Base-by-base conservation (phyloP, 1,140 invertebrate genomes). In the Contarinia nasturtii region DNA sequence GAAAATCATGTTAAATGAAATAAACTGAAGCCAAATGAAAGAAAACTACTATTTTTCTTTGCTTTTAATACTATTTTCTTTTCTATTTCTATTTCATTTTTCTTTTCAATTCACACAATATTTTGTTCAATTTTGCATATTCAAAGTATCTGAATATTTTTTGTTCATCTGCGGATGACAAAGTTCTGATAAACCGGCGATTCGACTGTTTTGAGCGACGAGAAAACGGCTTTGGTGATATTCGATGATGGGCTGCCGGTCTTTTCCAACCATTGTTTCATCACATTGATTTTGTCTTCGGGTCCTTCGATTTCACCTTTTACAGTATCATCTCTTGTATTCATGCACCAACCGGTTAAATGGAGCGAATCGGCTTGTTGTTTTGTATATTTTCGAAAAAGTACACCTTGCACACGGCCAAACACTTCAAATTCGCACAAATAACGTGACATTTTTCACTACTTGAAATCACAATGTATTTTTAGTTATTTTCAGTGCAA, bases 271-370 rank as follows among this genome's bases (percentile, higher is more conserved):
- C 75, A 79, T n/a, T 64, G 47, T 61, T 75, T 77, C 75, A 79
- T 77, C 49, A 67, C 55, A 7, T 58, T 57, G 4, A 78, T 57
- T 27, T 67, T 65, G 1, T 64, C 57, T 33, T 57, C 51, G 2
- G 60, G 54, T 14, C 77, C 77, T 61, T 80, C 72, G 7, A 77
- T 48, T 49, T 65, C 58, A 8, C 78, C 78, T 34, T 69, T 55
- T 0, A 80, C 78, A 12, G 76, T 78, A 0, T 69, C 70, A 49
- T 62, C 52, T 1, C 58, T 46, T 2, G 77, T 77, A 54, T 80
- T 80, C 66, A 67, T 71, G 34, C 74, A 71, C 73, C 75, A 80
- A 42, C 78, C 77, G 52, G 68, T 68, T 10, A 79, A 50, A 11
- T 70, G 68, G 1, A 76, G 57, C 47, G 67, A 60, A 5, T 60